Evolutionary conservation across 35 echinoderm and acorn worm genomes (phyloP), one percentile per base, ranked within the genome.

Genomic region (Anneissia japonica): DNA sequence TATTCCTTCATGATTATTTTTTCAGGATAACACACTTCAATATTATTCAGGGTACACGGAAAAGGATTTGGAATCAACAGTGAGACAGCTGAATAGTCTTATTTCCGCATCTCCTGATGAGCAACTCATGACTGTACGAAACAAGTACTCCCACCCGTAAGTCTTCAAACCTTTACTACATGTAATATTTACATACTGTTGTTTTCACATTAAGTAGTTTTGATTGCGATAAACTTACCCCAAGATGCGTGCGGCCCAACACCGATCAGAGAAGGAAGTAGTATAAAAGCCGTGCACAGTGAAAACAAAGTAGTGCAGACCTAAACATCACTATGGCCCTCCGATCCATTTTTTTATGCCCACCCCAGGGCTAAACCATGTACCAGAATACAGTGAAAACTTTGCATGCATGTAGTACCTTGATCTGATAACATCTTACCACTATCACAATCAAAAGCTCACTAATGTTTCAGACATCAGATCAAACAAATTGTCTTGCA

Each of bases 91-190:
- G 31, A 99, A 99, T 56, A 79, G 86, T 0, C 89, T 99, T 86
- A 83, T 99, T 17, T 31, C 75, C 0, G 73, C 82, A 1, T 46
- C 82, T 72, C 86, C 96, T 31, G 91, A 91, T 56, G 94, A 94
- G 84, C 89, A 93, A 84, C 89, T 99, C 30, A 79, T 46, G 34
- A 99, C 96, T 4, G 88, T 99, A 78, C 81, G 96, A 19, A 99
- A 93, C 46, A 99, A 99, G 73, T 99, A 99, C 39, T 99, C 96
- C 33, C 96, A 99, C 87, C 84, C 85, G 96, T 99, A 87, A 89
- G 96, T 92, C 77, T 26, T 0, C 2, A 30, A 23, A 84, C 11
- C 5, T 79, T 43, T 43, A 43, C 40, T 6, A 43, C 4, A 43
- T n/a, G n/a, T n/a, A n/a, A n/a, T n/a, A n/a, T n/a, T n/a, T n/a